phyloP scores from a whole-genome alignment of 2,888 invertebrate species.

The Agrochola lota region DNA sequence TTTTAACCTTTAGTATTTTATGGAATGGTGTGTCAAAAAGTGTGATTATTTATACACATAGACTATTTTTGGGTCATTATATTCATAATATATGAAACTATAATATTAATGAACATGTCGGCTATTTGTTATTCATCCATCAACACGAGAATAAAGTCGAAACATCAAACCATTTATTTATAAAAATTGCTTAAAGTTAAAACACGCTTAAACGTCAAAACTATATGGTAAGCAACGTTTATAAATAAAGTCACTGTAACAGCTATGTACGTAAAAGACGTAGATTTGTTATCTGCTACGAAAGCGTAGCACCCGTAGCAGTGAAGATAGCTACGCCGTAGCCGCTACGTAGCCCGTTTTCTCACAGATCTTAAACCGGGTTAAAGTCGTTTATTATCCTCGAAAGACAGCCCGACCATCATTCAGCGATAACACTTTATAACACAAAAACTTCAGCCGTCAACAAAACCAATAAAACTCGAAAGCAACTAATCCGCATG shows the following conservation, averaged over 20 bases:
- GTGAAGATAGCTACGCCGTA: conserved; percentile 33
- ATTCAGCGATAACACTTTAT: conserved; percentile 43
- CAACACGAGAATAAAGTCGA: not conserved
- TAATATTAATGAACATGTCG: not conserved
- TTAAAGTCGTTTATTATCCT: conserved; percentile 26
- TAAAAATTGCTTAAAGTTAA: no score
- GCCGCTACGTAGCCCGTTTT: conserved; percentile 12
- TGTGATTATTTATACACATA: not conserved
- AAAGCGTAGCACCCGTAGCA: conserved; percentile 41
- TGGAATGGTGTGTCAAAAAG: not conserved
- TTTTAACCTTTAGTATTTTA: conserved; percentile 20
- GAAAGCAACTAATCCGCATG: conserved; percentile 56
- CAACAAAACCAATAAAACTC: conserved; percentile 59
- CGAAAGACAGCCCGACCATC: conserved; percentile 24
- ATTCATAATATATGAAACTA: not conserved
- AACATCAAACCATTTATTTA: no score
- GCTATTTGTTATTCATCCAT: not conserved
- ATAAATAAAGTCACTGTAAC: no score
- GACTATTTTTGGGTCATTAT: not conserved
- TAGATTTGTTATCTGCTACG: conserved; percentile 22
- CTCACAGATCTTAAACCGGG: conserved; percentile 9
- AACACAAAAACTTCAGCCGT: conserved; percentile 43
- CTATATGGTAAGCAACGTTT: no score
- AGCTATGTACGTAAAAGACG: no score
- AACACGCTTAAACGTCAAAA: no score